Percentiles rank a stretch among this genome's conserved stretches.
Conservation (phyloP, 2,888 invertebrate species). For the Drosophila prolongata region DNA sequence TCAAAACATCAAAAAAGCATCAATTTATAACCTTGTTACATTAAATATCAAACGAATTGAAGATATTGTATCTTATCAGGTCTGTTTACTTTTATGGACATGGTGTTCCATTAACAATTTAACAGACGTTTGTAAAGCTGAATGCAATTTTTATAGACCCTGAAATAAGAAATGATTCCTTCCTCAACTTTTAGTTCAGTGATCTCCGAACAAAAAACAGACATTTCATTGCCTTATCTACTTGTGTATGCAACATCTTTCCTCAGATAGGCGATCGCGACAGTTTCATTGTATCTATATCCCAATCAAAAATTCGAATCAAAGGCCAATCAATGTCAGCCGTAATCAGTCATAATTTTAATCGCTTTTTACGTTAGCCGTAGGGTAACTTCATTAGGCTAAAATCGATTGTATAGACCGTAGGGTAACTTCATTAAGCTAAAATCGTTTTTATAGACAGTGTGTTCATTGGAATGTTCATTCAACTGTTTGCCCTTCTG, state of each 20-base stretch:
- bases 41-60: neutral
- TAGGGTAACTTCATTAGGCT: conserved; percentile 35
- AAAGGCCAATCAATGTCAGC: conserved; percentile 29
- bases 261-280: conserved; percentile 27
- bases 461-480: conserved; percentile 27
- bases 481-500: conserved; percentile 61
- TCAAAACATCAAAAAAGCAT: neutral
- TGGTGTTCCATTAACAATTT: conserved; percentile 11
- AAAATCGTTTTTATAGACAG: conserved; percentile 15
- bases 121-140: neutral
- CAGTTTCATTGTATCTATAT: conserved; percentile 11
- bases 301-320: conserved; percentile 32
- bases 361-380: conserved; percentile 47
- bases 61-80: conserved; percentile 21
- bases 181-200: conserved; percentile 29
- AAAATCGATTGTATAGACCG: conserved; percentile 18
- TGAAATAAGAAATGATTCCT: conserved; percentile 4
- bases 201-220: conserved; percentile 41
- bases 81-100: conserved; percentile 9
- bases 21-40: neutral
- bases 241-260: conserved; percentile 53
- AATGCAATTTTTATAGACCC: conserved; percentile 23
- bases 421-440: conserved; percentile 35
- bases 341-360: conserved; percentile 46
- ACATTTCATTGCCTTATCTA: conserved; percentile 18